A percentile compares a stretch with the other conserved stretches of the same genome.
Evolutionary conservation across 2,113 vertebrate genomes (phyloP).

Genomic region (Entelurus aequoreus): DNA sequence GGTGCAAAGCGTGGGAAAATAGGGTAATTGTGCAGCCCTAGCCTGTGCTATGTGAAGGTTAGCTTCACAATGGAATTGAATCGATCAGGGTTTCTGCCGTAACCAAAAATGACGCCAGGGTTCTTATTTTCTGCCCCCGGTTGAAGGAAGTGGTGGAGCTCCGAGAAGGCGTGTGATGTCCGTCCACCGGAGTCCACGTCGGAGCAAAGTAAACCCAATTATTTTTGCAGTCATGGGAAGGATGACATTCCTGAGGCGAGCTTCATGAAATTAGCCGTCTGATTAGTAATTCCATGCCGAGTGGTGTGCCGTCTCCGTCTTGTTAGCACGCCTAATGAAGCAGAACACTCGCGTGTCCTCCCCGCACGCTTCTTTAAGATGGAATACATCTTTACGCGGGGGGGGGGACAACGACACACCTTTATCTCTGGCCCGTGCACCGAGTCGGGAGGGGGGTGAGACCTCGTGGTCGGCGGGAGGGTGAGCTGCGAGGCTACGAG

Average conservation of each 20-base stretch:
- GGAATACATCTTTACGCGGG: conserved; percentile 22
- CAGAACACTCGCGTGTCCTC: conserved; percentile 13
- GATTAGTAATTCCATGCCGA: conserved; percentile 41
- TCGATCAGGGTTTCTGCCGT: no score
- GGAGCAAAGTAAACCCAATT: conserved; percentile 34
- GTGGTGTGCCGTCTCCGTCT: conserved; percentile 37
- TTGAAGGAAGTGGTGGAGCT: no score
- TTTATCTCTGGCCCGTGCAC: background rate
- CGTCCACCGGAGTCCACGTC: conserved; percentile 11
- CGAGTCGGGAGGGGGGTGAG: conserved; percentile 19
- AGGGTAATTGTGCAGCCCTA: no score
- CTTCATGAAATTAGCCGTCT: conserved; percentile 53
- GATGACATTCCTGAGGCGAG: conserved; percentile 44
- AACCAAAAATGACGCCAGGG: no score
- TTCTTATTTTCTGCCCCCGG: no score
- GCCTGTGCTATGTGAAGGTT: no score
- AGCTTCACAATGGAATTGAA: no score
- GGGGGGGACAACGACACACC: background rate
- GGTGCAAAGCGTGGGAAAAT: no score
- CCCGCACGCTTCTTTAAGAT: conserved; percentile 17
- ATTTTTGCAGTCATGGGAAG: conserved; percentile 36
- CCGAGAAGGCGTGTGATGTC: background rate
- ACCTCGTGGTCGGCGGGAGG: conserved; percentile 27
- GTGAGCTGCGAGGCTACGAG: conserved; percentile 5
- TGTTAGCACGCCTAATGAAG: conserved; percentile 33